Percentiles rank a stretch among this genome's conserved stretches.
Evolutionary conservation across 2,113 vertebrate genomes (phyloP).

Genomic region (Ochotona princeps): DNA sequence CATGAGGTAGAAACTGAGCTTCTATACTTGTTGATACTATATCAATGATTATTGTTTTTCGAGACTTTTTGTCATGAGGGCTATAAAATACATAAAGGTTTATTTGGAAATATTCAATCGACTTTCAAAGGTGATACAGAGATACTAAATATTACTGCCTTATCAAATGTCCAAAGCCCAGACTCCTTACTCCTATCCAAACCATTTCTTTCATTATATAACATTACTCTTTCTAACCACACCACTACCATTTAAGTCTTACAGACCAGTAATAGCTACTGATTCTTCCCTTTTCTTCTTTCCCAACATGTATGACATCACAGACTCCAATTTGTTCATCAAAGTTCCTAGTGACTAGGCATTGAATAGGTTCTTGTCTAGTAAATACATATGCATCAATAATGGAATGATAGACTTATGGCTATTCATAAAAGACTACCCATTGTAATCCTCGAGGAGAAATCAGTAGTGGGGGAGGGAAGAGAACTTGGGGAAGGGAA

Average conservation of each 20-base stretch:
- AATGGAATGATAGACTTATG: too few species aligned
- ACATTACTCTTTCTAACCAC: not conserved
- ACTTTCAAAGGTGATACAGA: not conserved
- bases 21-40: not conserved
- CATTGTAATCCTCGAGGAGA: too few species aligned
- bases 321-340: not conserved
- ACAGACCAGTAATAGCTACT: not conserved
- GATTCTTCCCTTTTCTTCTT: not conserved
- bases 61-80: not conserved
- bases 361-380: not conserved
- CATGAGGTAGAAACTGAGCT: not conserved
- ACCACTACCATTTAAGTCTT: not conserved
- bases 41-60: not conserved
- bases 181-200: not conserved
- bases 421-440: too few species aligned
- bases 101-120: not conserved
- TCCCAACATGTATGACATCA: not conserved
- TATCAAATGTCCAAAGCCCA: not conserved
- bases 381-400: not conserved
- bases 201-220: not conserved
- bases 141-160: too few species aligned
- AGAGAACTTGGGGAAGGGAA: too few species aligned
- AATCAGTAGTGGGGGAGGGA: too few species aligned
- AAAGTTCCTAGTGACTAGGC: not conserved
- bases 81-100: not conserved